phyloP scores from a whole-genome alignment of 1,140 invertebrate species.

The Galleria mellonella region DNA sequence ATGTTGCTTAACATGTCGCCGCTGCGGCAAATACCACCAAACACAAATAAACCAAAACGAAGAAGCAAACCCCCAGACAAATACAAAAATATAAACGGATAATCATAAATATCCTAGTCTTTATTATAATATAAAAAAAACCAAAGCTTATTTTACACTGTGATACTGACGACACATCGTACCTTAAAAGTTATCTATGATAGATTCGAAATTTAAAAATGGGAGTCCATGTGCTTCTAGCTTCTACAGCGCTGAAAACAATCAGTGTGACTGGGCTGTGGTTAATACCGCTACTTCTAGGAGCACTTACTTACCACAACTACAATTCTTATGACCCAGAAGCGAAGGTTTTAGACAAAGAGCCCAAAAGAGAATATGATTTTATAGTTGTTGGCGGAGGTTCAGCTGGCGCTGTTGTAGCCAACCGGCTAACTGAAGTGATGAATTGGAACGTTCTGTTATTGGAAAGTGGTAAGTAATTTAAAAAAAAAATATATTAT shows the following conservation, averaged over 20 bases:
- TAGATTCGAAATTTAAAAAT: conserved; percentile 58
- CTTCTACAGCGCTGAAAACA: conserved; percentile 84
- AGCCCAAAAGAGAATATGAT: conserved; percentile 82
- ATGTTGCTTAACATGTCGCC: conserved; percentile 50
- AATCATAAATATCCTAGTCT: conserved; percentile 24
- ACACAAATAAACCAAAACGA: conserved; percentile 35
- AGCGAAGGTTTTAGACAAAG: conserved; percentile 74
- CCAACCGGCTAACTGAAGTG: conserved; percentile 90
- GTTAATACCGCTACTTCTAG: conserved; percentile 87
- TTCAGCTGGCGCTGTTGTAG: conserved; percentile 94
- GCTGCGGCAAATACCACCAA: conserved; percentile 19
- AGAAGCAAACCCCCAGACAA: conserved; percentile 57
- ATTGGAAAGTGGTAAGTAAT: conserved; percentile 82
- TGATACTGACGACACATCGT: conserved; percentile 15
- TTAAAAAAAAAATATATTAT: too few species aligned
- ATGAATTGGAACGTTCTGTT: conserved; percentile 88
- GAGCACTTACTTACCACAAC: conserved; percentile 86
- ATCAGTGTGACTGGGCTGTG: conserved; percentile 85
- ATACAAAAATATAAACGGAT: conserved; percentile 11
- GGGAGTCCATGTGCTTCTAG: conserved; percentile 82
- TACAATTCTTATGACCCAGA: conserved; percentile 89
- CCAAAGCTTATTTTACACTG: conserved; percentile 12
- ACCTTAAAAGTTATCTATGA: conserved; percentile 11
- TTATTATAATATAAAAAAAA: conserved; percentile 14
- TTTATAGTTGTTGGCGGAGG: conserved; percentile 93